phyloP scores from a whole-genome alignment of 2,888 invertebrate genomes.

The Dynastes tityus region DNA sequence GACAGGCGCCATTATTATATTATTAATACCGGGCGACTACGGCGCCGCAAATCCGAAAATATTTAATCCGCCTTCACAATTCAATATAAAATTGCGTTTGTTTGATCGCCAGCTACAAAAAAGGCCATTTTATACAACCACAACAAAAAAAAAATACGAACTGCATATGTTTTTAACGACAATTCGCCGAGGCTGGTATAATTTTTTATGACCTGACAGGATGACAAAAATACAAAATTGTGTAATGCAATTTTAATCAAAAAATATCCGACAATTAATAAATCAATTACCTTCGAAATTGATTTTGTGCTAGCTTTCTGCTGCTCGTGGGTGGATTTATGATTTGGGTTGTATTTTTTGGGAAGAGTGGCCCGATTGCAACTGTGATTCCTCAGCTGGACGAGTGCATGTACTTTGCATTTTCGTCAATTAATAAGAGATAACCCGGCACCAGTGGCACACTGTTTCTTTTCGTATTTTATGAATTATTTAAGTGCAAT shows the following conservation, averaged over 20 bases:
- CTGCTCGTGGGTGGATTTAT: not conserved
- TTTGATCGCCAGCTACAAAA: not conserved
- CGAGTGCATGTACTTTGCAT: no score
- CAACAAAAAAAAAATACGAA: not conserved
- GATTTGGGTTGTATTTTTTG: not conserved
- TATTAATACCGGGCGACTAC: not conserved
- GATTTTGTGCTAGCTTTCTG: not conserved
- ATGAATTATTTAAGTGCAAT: no score
- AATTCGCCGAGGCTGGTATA: not conserved
- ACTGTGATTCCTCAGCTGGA: no score
- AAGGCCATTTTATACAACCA: not conserved
- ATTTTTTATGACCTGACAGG: not conserved
- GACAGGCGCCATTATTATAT: not conserved
- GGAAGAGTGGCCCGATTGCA: no score
- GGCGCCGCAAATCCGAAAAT: not conserved
- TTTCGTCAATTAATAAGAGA: no score
- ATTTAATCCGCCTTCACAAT: not conserved
- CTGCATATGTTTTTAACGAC: not conserved
- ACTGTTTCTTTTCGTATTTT: no score
- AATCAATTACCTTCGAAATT: constrained; percentile 33
- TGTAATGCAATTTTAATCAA: constrained; percentile 45
- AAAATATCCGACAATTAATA: constrained; percentile 47
- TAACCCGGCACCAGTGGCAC: no score
- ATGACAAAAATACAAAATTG: constrained; percentile 1
- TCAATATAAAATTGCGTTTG: not conserved